These are phyloP conservation scores for Tauraco hartlaubi DNA, from an alignment of 2,797 vertebrate species.

Conservation along the genomic window DNA sequence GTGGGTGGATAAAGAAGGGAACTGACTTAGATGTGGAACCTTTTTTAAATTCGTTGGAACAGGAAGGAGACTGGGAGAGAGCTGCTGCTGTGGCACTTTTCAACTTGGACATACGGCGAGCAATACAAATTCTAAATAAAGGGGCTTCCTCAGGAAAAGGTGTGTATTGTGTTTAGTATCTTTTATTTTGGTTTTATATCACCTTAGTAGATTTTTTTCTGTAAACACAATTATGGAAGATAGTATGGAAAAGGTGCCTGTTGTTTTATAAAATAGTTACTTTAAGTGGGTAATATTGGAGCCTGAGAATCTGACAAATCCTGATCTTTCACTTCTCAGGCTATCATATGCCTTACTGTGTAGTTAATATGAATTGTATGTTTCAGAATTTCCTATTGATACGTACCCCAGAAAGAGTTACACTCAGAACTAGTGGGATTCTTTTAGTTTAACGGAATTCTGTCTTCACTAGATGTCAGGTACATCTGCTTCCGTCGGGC, in stretches of 20 bases:
- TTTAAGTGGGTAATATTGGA: neutral
- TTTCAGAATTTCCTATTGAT: neutral
- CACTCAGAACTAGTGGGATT: neutral
- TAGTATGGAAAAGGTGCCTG: neutral
- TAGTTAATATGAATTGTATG: neutral
- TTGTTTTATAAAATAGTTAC: neutral
- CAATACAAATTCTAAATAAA: conserved; percentile 97
- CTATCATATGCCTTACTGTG: neutral
- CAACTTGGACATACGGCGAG: conserved; percentile 95
- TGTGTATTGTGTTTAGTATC: conserved; percentile 22
- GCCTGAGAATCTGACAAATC: neutral
- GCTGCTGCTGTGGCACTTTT: conserved; percentile 96
- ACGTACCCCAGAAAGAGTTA: neutral
- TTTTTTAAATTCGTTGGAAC: conserved; percentile 92
- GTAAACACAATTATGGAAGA: neutral
- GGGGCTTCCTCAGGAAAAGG: conserved; percentile 93
- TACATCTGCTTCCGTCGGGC: neutral
- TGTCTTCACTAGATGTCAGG: neutral
- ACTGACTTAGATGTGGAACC: conserved; percentile 90
- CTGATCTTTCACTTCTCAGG: neutral
- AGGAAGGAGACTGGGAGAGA: conserved; percentile 94
- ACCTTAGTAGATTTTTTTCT: neutral
- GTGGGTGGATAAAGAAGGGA: conserved; percentile 94
- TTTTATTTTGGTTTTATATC: neutral
- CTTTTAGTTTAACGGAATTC: neutral